Evolutionary conservation across 1,140 invertebrate genomes (phyloP).

Genomic region (Drosophila punjabiensis): DNA sequence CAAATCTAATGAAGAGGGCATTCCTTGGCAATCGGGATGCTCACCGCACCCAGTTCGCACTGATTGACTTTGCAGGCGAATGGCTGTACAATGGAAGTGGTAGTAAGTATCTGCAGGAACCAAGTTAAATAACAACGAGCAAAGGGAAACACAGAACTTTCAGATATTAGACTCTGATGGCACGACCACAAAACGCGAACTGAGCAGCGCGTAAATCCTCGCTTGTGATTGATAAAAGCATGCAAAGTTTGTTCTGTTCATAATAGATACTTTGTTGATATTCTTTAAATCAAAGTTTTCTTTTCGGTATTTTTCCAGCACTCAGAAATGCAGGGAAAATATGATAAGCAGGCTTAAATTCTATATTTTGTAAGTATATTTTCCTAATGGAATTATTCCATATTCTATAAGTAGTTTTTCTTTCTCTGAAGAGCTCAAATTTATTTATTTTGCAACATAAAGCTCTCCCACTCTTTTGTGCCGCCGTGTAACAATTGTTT

Average conservation of each 20-base stretch:
- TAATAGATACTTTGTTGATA: conserved; percentile 5
- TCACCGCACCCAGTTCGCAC: conserved; percentile 21
- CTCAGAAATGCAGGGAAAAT: neutral
- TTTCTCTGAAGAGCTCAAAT: neutral
- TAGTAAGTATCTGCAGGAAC: conserved; percentile 12
- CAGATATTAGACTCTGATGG: neutral
- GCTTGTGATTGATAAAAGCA: conserved; percentile 21
- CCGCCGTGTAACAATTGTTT: conserved; percentile 19
- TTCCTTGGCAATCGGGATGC: conserved; percentile 29
- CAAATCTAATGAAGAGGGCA: conserved; percentile 42
- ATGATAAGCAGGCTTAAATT: no score
- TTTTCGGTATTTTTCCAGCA: neutral
- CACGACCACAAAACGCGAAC: conserved; percentile 19
- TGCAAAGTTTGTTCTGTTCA: conserved; percentile 18
- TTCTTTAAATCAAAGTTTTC: neutral
- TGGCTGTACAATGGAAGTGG: conserved; percentile 9
- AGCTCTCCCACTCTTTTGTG: neutral
- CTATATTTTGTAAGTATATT: no score
- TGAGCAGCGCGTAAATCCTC: conserved; percentile 14
- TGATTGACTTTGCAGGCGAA: conserved; percentile 35
- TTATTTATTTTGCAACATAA: neutral
- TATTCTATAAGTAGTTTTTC: no score
- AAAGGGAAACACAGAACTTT: neutral
- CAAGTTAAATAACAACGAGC: conserved; percentile 19
- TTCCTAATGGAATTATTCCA: neutral